Percentiles rank a stretch among this genome's conserved stretches.
phyloP scores from a whole-genome alignment of 2,797 vertebrate genomes.

The Enteromius afrohamiltoni region DNA sequence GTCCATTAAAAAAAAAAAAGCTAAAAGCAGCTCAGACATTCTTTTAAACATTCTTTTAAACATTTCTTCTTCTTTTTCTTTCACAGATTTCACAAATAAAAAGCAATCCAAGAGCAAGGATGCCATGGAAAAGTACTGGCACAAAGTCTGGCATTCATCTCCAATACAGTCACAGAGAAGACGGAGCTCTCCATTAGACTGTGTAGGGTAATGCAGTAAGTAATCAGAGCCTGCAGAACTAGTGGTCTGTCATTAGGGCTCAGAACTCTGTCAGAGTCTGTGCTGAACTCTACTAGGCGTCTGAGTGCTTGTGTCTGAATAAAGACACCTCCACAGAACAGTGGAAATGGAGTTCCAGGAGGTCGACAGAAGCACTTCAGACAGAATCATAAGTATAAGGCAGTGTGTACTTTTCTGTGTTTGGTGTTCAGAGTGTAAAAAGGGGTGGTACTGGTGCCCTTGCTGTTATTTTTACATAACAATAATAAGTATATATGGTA shows the following conservation, averaged over 20 bases:
- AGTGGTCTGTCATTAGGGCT: conserved; percentile 31
- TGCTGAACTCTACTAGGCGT: conserved; percentile 14
- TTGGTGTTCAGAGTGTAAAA: conserved; percentile 6
- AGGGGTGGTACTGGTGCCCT: background rate
- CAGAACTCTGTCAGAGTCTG: conserved; percentile 25
- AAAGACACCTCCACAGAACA: conserved; percentile 21
- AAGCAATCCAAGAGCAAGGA: background rate
- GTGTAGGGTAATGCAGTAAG: conserved; percentile 34
- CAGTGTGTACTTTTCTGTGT: background rate
- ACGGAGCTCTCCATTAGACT: conserved; percentile 39
- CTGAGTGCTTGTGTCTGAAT: conserved; percentile 22
- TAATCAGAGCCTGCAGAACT: conserved; percentile 47
- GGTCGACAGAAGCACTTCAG: conserved; percentile 14
- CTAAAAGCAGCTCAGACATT: background rate
- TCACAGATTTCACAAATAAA: conserved; percentile 3
- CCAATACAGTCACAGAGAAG: conserved; percentile 4
- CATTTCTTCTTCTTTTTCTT: background rate
- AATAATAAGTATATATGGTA: background rate
- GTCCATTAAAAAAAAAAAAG: background rate
- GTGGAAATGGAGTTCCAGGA: conserved; percentile 10
- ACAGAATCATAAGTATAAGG: conserved; percentile 11
- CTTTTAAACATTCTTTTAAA: conserved; percentile 3
- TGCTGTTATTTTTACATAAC: background rate
- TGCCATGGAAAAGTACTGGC: conserved; percentile 31
- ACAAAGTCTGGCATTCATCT: conserved; percentile 18